Conservation (phyloP, 2,888 invertebrate species). For the Cylindroiulus punctatus region DNA sequence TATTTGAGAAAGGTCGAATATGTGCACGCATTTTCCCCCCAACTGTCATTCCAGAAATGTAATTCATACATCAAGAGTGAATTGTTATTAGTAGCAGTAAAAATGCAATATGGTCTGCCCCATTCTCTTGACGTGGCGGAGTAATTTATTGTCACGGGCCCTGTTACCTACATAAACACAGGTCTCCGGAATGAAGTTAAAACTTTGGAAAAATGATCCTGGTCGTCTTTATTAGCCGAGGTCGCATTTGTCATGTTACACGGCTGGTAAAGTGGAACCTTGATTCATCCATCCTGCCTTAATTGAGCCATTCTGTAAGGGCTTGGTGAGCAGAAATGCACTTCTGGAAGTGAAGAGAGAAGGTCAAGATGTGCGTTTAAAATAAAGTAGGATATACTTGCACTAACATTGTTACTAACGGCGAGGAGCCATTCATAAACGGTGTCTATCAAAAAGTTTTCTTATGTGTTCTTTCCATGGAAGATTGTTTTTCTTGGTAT, state of each 20-base stretch:
- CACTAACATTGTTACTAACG: too few relatives aligned
- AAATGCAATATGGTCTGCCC: not conserved
- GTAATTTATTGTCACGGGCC: not conserved
- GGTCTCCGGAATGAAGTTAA: not conserved
- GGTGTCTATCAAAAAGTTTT: too few relatives aligned
- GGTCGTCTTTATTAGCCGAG: not conserved
- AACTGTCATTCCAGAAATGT: not conserved
- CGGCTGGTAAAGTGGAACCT: not conserved
- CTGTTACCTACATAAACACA: not conserved
- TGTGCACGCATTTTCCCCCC: not conserved
- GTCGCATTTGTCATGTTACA: not conserved
- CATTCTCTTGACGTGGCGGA: not conserved
- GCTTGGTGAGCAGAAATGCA: not conserved
- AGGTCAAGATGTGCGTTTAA: too few relatives aligned
- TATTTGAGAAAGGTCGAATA: not conserved
- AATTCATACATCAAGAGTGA: not conserved
- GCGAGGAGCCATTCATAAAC: too few relatives aligned
- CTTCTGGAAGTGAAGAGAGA: not conserved
- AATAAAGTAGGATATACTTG: too few relatives aligned
- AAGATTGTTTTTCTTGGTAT: too few relatives aligned
- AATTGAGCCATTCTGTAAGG: not conserved
- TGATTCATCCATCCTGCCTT: not conserved
- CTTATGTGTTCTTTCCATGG: too few relatives aligned
- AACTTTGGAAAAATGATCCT: slow-evolving; percentile 22
- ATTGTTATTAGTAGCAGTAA: not conserved